Percentiles rank a stretch among this genome's conserved stretches.
These are phyloP conservation scores for Oligia latruncula DNA, from an alignment of 2,888 invertebrate species.

Conservation along the genomic window DNA sequence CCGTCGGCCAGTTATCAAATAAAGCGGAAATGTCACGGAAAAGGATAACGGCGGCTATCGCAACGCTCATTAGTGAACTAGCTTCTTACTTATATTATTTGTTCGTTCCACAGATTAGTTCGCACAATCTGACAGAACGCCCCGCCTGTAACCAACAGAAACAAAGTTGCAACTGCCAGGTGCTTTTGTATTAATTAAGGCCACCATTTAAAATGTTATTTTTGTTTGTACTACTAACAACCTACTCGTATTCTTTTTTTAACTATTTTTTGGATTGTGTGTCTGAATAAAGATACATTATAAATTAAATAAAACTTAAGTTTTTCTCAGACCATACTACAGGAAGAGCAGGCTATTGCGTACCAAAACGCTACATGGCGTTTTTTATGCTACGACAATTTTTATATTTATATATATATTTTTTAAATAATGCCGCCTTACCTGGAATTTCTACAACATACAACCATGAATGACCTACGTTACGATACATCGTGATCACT, in stretches of 20 bases:
- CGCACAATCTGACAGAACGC: not conserved
- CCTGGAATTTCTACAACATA: not conserved
- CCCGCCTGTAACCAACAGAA: not conserved
- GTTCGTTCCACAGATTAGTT: slow-evolving; percentile 5
- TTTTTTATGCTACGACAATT: not conserved
- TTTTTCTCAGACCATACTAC: not conserved
- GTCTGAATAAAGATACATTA: not conserved
- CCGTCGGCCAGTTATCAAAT: slow-evolving; percentile 22
- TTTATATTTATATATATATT: too few species aligned
- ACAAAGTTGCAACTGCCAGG: not conserved
- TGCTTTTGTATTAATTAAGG: not conserved
- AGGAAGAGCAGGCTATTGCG: not conserved
- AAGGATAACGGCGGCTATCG: slow-evolving; percentile 32
- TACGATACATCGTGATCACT: not conserved
- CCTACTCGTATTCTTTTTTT: too few species aligned
- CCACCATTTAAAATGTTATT: too few species aligned
- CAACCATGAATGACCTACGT: not conserved
- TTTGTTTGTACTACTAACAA: too few species aligned
- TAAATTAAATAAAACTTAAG: not conserved
- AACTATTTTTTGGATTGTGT: too few species aligned
- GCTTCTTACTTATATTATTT: slow-evolving; percentile 21
- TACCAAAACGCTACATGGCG: not conserved
- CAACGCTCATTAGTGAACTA: slow-evolving; percentile 45
- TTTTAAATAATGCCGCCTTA: not conserved
- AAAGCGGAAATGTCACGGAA: slow-evolving; percentile 4